Base-by-base conservation (phyloP, 2,113 vertebrate genomes). In the Crotalus helleri region DNA sequence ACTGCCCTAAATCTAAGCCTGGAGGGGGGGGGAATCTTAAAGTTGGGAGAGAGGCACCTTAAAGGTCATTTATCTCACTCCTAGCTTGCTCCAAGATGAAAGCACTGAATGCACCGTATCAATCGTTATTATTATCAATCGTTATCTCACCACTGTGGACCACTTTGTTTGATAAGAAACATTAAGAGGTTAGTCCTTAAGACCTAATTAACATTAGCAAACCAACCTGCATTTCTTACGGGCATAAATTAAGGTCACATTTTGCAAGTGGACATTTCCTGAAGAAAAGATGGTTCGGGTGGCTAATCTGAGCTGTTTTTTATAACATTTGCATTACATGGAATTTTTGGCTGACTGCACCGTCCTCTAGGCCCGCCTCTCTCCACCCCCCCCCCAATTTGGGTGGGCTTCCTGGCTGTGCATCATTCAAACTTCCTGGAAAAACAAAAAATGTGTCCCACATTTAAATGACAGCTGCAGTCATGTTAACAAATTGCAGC, bases 201-300 rank as follows among this genome's bases (percentile, higher is more conserved):
- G 0, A 5, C 85, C 95, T 95, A 94, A 46, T 91, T 95, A 93
- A 92, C 91, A 92, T 95, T 26, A 0, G 26, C 92, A 88, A 95
- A 95, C 93, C 93, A 90, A 91, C 92, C 89, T 91, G 86, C 87
- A 58, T 90, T 51, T 23, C 44, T 74, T 94, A 44, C 87, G 93
- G 91, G 90, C 33, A 51, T 90, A 91, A 29, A 29, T 85, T 7
- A 57, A 92, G 91, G 90, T 90, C 85, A 29, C 93, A 86, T 81
- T 91, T 81, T 88, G 69, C 94, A 90, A 29, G 93, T 95, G n/a
- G 93, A 94, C 94, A 89, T 69, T 93, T 91, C 69, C 91, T 96
- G 89, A 64, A 64, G 26, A 64, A 64, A 64, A 64, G 26, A 64
- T 29, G 26, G n/a, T 69, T n/a, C 0, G 29, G 12, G 1, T 3